Conservation (phyloP, 2,113 vertebrate species). For the Colossoma macropomum region DNA sequence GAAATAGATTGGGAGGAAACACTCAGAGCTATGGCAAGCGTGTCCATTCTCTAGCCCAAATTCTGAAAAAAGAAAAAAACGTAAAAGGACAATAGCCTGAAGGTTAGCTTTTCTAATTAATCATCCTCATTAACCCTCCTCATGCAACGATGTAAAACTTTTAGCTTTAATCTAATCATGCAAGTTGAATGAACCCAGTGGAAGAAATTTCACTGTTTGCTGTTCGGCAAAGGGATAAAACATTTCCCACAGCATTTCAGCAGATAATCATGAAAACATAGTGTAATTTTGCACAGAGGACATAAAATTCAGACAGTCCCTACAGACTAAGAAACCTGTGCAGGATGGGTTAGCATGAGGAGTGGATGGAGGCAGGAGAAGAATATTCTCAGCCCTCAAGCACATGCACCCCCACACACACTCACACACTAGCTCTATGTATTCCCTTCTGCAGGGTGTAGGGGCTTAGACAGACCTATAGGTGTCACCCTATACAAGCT, state of each 20-base stretch:
- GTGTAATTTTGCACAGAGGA: not conserved
- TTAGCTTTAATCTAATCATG: slow-evolving; percentile 81
- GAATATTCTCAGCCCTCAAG: not conserved
- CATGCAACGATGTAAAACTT: slow-evolving; percentile 80
- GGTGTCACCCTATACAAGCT: slow-evolving; percentile 86
- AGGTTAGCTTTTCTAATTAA: slow-evolving; percentile 79
- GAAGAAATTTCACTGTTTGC: slow-evolving; percentile 70
- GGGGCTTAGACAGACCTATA: slow-evolving; percentile 76
- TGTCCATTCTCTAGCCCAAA: slow-evolving; percentile 77
- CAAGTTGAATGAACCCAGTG: slow-evolving; percentile 70
- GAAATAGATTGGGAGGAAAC: slow-evolving; percentile 72
- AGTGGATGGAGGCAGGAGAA: not conserved
- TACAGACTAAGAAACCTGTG: slow-evolving; percentile 3
- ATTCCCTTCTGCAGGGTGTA: slow-evolving; percentile 62
- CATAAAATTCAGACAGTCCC: slow-evolving; percentile 42
- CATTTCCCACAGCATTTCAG: not conserved
- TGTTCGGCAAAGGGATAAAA: slow-evolving; percentile 66
- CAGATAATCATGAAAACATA: not conserved
- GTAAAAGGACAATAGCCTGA: slow-evolving; percentile 78
- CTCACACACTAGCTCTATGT: not conserved
- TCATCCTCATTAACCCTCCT: slow-evolving; percentile 82
- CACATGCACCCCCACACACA: not conserved
- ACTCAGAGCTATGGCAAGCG: slow-evolving; percentile 76
- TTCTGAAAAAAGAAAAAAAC: slow-evolving; percentile 59
- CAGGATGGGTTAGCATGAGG: not conserved